Evolutionary conservation across 2,888 invertebrate species (phyloP).

Genomic region (Eupithecia insigniata): DNA sequence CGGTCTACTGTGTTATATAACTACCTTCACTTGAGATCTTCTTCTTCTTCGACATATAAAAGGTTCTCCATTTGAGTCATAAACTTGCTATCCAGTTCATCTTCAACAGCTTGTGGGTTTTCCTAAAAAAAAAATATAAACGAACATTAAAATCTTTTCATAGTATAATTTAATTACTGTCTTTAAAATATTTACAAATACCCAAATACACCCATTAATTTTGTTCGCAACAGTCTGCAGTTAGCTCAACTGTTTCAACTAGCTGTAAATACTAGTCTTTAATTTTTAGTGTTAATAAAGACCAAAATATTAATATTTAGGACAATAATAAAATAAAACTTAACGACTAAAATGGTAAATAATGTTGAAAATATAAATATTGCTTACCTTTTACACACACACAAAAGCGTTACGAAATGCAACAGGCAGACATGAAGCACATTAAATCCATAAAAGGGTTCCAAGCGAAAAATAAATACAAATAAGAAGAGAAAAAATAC

Average conservation of each 20-base stretch:
- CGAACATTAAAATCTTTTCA: too few relatives aligned
- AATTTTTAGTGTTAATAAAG: not conserved
- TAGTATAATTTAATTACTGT: too few relatives aligned
- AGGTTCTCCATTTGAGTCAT: constrained; percentile 77
- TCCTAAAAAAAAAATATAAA: constrained; percentile 55
- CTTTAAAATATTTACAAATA: not conserved
- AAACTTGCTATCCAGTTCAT: constrained; percentile 70
- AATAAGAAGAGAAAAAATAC: constrained; percentile 4
- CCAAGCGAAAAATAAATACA: constrained; percentile 3
- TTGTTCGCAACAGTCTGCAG: not conserved
- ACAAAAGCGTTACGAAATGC: constrained; percentile 16
- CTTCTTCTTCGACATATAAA: constrained; percentile 76
- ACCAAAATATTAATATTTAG: not conserved
- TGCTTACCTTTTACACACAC: constrained; percentile 38
- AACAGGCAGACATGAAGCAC: constrained; percentile 31
- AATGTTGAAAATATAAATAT: not conserved
- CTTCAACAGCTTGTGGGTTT: constrained; percentile 57
- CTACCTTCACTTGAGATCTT: constrained; percentile 70
- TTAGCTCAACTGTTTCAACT: not conserved
- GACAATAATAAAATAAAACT: not conserved
- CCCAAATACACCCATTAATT: not conserved
- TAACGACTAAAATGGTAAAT: not conserved
- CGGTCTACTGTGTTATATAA: not conserved
- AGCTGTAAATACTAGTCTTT: not conserved
- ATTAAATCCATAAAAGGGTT: constrained; percentile 6